Evolutionary conservation across 2,797 vertebrate species (phyloP), one percentile per base, ranked within the genome.

Genomic region (Nothura maculosa): DNA sequence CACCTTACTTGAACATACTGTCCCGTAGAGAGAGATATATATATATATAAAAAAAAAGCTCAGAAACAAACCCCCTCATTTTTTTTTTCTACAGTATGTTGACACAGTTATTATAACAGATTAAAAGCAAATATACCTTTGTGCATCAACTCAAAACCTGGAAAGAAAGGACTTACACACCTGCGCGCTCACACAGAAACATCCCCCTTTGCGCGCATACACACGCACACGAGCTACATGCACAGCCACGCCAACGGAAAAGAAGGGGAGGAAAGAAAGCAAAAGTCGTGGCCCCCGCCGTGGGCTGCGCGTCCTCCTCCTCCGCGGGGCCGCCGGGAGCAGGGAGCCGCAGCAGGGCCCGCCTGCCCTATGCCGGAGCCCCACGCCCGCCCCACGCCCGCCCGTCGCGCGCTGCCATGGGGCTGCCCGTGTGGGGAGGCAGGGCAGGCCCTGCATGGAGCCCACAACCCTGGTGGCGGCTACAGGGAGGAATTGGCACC

Each of bases 401-500:
- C n/a, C n/a, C n/a, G n/a, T n/a, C 38, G 38, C 10, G 25, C 69
- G 81, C 69, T 47, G 80, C 1, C 47, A 95, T 93, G 21, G 38
- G 82, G 92, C 73, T 62, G 85, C 80, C 81, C 50, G 83, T 69
- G 67, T 74, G 92, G 78, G 78, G 79, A 84, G 90, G 89, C 85
- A 18, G 47, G 10, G 47, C 47, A 24, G 47, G 11, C 10, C 47
- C 47, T 22, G 21, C 21, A 24, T 22, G 21, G 47, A 48, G 47
- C 47, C 47, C 47, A 8, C 45, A 19, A 19, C 45, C 20, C 45
- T 19, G 45, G 47, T 22, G 47, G 90, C 95, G 96, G 96, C 92
- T 97, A 79, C 80, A 98, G 96, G 96, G 96, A 96, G 97, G 97
- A 98, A 98, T 98, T 99, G 99, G 99, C 98, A 99, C 98, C 92